These are phyloP conservation scores for Oceanodroma leucorhoa DNA, from an alignment of 2,797 vertebrate genomes.

Conservation along the genomic window DNA sequence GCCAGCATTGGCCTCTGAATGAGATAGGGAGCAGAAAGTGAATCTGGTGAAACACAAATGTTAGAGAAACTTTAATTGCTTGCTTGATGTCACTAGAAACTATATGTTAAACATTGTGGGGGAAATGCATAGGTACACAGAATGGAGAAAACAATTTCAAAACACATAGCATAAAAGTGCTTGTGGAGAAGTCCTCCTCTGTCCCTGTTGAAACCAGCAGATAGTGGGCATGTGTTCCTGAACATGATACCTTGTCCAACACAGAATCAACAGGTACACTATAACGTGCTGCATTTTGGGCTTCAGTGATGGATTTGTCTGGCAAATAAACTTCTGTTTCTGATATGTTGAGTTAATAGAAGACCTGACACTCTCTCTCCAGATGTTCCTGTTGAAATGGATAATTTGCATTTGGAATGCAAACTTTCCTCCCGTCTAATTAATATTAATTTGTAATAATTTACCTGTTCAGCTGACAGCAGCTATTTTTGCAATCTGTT, in stretches of 20 bases:
- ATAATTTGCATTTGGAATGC: neutral
- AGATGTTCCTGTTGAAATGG: neutral
- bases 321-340: neutral
- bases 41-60: neutral
- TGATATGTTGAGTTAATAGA: neutral
- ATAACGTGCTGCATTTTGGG: accelerated
- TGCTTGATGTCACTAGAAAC: neutral
- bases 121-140: neutral
- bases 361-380: neutral
- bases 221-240: accelerated
- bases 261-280: neutral
- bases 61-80: neutral
- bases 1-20: neutral
- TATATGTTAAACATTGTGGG: neutral
- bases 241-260: neutral
- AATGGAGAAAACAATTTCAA: neutral
- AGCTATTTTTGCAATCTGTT: neutral
- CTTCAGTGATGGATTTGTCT: neutral
- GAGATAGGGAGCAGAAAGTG: neutral
- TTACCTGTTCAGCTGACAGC: neutral
- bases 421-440: neutral
- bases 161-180: neutral
- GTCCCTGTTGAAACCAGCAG: neutral
- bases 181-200: neutral
- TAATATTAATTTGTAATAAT: neutral